Evolutionary conservation across 2,797 vertebrate species (phyloP).

Genomic region (Avahi laniger): DNA sequence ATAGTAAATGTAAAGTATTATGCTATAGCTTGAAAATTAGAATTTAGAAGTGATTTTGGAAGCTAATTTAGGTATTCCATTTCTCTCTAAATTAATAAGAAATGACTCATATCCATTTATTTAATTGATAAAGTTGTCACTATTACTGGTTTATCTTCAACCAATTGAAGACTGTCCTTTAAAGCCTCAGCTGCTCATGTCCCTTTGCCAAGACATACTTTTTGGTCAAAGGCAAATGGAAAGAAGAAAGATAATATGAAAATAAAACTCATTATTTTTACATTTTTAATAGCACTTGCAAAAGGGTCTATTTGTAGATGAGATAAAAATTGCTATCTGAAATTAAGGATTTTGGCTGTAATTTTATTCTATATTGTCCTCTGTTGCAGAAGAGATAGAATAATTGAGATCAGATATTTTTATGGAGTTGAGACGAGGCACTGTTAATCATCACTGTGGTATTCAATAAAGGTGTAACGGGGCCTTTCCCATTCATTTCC

Average conservation of each 20-base stretch:
- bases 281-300: background rate
- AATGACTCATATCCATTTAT: background rate
- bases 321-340: background rate
- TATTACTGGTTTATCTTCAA: background rate
- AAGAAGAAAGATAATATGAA: background rate
- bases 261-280: background rate
- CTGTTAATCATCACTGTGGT: background rate
- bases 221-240: background rate
- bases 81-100: background rate
- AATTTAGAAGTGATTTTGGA: background rate
- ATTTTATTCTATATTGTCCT: background rate
- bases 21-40: background rate
- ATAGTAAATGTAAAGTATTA: background rate
- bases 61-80: background rate
- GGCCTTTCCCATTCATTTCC: background rate
- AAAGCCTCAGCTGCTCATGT: background rate
- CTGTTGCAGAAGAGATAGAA: background rate
- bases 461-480: background rate
- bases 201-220: background rate
- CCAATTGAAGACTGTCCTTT: background rate
- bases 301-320: background rate
- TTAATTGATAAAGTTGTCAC: slow-evolving; percentile 1
- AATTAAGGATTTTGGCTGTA: background rate
- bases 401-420: background rate
- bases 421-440: background rate